Percentiles rank a stretch among this genome's conserved stretches.
phyloP scores from a whole-genome alignment of 2,888 invertebrate genomes.

The Lysandra bellargus region DNA sequence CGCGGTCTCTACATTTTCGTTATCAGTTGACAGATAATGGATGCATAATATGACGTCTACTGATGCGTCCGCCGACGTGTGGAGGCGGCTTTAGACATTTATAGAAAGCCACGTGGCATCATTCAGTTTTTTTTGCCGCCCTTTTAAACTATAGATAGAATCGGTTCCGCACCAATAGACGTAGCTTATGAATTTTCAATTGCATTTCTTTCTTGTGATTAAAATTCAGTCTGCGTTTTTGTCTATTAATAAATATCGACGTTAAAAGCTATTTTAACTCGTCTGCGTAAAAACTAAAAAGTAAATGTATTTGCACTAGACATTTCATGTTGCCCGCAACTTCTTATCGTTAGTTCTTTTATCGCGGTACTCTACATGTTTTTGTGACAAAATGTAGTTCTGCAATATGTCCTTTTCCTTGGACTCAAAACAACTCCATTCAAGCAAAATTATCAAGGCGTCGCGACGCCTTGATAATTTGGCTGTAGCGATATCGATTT shows the following conservation, averaged over 20 bases:
- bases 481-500: too few species aligned
- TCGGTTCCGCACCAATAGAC: neutral
- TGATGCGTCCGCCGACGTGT: neutral
- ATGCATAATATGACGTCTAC: neutral
- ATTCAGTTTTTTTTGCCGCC: neutral
- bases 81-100: neutral
- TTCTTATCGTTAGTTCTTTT: too few species aligned
- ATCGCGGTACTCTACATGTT: too few species aligned
- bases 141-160: neutral
- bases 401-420: too few species aligned
- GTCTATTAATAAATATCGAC: constrained; percentile 5
- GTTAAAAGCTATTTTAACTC: constrained; percentile 7
- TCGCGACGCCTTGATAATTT: too few species aligned
- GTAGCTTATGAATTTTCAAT: constrained; percentile 14
- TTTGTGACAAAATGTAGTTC: too few species aligned
- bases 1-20: too few species aligned
- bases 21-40: too few species aligned
- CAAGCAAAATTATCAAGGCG: too few species aligned
- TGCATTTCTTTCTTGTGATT: constrained; percentile 11
- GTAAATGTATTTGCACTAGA: neutral
- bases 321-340: neutral
- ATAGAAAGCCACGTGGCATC: neutral
- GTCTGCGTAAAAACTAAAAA: neutral
- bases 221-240: constrained; percentile 8
- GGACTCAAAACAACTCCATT: too few species aligned